Base-by-base conservation (phyloP, 1,140 invertebrate species). In the Hypsibius dujardini region DNA sequence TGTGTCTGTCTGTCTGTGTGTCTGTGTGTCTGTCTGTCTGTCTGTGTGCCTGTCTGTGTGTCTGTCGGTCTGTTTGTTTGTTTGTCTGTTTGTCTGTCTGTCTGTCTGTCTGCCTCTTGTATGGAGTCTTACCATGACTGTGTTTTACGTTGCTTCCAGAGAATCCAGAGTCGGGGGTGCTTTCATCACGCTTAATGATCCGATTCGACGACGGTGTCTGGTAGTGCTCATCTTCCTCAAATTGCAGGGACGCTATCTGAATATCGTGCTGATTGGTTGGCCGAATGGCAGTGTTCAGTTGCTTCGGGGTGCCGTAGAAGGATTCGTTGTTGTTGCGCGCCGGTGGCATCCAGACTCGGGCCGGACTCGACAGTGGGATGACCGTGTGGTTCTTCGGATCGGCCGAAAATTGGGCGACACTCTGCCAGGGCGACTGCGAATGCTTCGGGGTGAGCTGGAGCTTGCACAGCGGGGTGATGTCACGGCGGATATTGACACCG, bases 131-230 rank as follows among this genome's bases (percentile, higher is more conserved):
- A 28, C 28, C 28, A 28, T 28, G 28, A 42, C 3, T 67, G 42
- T 67, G 62, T 45, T 67, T 67, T 3, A 67, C 12, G 62, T 67
- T 67, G 62, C 62, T 67, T 12, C 62, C 62, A 67, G 62, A 67
- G 42, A 67, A 67, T 12, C 62, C 62, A 12, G 62, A 67, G 45
- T 67, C 62, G 12, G 62, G 62, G 7, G 62, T 67, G 42, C 62
- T 67, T 15, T 67, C 62, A 45, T 67, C 62, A 7, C 62, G 12
- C 62, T 67, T 67, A 42, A 67, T 12, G 62, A 45, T 7, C 3
- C 62, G 62, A 42, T 15, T 42, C 7, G 7, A 12, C 12, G 12
- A 7, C 3, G 62, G 62, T 15, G 62, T 67, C 42, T 67, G 62
- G 62, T 67, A 67, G 42, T 67, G 62, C 12, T 3, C 45, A 42